phyloP scores from a whole-genome alignment of 2,113 vertebrate genomes.

The Meleagris gallopavo region DNA sequence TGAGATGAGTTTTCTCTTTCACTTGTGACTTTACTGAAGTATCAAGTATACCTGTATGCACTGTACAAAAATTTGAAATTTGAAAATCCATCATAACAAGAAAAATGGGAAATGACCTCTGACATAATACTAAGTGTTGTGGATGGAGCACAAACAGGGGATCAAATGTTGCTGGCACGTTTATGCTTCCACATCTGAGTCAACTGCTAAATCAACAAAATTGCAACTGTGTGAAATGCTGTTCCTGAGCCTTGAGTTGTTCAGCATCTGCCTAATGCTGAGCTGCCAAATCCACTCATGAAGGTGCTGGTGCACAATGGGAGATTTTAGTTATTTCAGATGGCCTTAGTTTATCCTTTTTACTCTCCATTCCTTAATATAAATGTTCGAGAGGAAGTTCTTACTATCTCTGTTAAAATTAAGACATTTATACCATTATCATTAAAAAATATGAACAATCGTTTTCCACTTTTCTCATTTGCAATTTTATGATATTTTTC shows the following conservation, averaged over 20 bases:
- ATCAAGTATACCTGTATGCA: not conserved
- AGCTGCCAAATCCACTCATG: not conserved
- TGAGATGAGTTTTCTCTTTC: not conserved
- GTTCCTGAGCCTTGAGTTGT: not conserved
- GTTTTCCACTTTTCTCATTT: not conserved
- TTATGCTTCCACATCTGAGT: not conserved
- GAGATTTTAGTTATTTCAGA: not conserved
- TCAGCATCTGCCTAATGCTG: not conserved
- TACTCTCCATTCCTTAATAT: not conserved
- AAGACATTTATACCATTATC: not conserved
- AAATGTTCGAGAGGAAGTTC: not conserved
- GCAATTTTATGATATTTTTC: not conserved
- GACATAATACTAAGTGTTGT: not conserved
- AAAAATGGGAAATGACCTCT: not conserved
- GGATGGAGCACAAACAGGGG: not conserved
- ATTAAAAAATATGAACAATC: not conserved
- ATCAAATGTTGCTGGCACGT: not conserved
- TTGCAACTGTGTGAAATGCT: not conserved
- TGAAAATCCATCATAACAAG: not conserved
- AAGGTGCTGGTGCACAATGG: not conserved
- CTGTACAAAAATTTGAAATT: not conserved
- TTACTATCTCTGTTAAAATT: not conserved
- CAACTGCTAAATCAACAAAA: not conserved
- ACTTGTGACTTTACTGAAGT: not conserved
- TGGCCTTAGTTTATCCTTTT: not conserved